phyloP scores from a whole-genome alignment of 1,140 invertebrate species.

The Physella acuta region DNA sequence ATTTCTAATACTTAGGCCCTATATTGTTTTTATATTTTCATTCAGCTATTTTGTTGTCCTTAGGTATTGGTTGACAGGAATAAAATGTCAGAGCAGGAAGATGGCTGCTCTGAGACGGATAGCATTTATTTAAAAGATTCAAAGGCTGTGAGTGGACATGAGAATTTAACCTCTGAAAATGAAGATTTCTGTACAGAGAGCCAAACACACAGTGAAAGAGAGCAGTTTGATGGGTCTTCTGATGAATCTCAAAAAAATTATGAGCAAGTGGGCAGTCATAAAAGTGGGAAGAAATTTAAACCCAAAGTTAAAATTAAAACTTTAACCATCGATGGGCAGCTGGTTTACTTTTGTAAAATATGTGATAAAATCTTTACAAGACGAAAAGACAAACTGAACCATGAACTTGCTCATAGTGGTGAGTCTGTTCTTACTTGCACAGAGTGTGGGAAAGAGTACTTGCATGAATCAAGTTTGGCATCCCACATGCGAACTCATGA shows the following conservation, averaged over 20 bases:
- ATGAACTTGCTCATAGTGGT: constrained; percentile 23
- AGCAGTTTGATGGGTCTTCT: neutral
- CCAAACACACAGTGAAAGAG: neutral
- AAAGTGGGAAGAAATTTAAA: constrained; percentile 11
- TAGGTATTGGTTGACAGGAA: neutral
- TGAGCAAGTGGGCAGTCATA: neutral
- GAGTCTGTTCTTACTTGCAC: constrained; percentile 15
- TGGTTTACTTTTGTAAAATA: constrained; percentile 26
- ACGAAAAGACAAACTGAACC: constrained; percentile 25
- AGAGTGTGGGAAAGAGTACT: constrained; percentile 26
- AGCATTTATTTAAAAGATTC: neutral
- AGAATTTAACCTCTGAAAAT: neutral
- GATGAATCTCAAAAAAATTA: constrained; percentile 3
- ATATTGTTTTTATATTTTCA: too few species aligned
- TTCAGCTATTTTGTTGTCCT: too few species aligned
- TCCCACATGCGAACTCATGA: constrained; percentile 23
- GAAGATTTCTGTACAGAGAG: neutral
- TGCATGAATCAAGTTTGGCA: constrained; percentile 24
- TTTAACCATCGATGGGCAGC: constrained; percentile 23
- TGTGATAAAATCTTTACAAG: constrained; percentile 28
- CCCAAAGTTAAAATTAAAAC: constrained; percentile 27
- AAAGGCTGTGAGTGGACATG: neutral
- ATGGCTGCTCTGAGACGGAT: neutral
- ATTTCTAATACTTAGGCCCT: too few species aligned
- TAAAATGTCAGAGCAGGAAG: neutral